These are phyloP conservation scores for Thamnaconus septentrionalis DNA, from an alignment of 2,113 vertebrate species.

Conservation along the genomic window DNA sequence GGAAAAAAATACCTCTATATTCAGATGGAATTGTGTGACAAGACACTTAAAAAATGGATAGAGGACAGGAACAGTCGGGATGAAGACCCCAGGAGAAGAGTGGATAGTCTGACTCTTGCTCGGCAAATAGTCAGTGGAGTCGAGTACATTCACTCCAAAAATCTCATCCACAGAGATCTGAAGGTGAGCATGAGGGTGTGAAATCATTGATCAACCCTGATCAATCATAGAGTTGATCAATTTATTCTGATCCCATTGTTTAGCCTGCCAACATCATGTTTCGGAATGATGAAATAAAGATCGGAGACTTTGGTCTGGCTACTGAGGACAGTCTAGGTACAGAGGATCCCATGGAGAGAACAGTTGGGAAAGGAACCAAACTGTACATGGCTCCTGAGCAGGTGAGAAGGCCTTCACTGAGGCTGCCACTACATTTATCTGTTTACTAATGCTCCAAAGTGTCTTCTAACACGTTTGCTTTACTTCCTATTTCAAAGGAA, in stretches of 20 bases:
- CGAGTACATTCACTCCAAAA: slow-evolving; percentile 65
- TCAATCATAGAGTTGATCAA: neutral
- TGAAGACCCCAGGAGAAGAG: slow-evolving; percentile 34
- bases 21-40: slow-evolving; percentile 78
- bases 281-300: slow-evolving; percentile 75
- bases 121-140: slow-evolving; percentile 68
- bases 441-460: neutral
- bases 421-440: neutral
- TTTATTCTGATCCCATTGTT: slow-evolving; percentile 1
- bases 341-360: slow-evolving; percentile 56
- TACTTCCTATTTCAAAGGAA: slow-evolving; percentile 40
- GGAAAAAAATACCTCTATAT: slow-evolving; percentile 68
- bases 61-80: slow-evolving; percentile 51
- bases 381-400: slow-evolving; percentile 78
- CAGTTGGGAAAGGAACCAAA: slow-evolving; percentile 50
- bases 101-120: slow-evolving; percentile 44
- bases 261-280: slow-evolving; percentile 90
- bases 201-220: neutral
- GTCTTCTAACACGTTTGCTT: neutral
- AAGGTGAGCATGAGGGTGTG: slow-evolving; percentile 59
- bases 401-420: slow-evolving; percentile 32
- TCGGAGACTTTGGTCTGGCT: slow-evolving; percentile 89
- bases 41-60: slow-evolving; percentile 70
- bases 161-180: slow-evolving; percentile 74
- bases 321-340: slow-evolving; percentile 54